These are phyloP conservation scores for Muraenolepis orangiensis DNA, from an alignment of 2,797 vertebrate genomes.

Conservation along the genomic window DNA sequence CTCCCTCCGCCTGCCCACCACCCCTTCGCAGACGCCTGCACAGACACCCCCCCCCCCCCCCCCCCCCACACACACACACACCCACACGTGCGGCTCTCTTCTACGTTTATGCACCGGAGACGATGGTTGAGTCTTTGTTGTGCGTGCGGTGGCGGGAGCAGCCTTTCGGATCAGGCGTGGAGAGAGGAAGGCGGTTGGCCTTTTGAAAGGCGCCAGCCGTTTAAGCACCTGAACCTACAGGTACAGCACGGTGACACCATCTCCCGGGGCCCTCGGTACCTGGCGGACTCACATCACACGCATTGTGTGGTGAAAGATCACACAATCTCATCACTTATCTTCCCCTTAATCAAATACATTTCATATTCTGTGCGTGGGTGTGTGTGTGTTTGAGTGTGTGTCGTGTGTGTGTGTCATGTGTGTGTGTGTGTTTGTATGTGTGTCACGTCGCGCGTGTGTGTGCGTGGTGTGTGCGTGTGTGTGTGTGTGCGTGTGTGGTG, in stretches of 20 bases:
- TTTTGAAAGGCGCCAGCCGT: not conserved
- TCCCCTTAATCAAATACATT: not conserved
- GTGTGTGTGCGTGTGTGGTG: too few species aligned
- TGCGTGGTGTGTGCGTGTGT: too few species aligned
- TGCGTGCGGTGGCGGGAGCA: not conserved
- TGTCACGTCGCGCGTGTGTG: too few species aligned
- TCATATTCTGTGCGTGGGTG: too few species aligned
- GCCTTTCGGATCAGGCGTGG: constrained; percentile 37
- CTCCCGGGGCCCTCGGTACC: not conserved
- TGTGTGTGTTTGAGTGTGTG: too few species aligned
- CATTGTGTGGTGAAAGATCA: not conserved
- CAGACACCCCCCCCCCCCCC: not conserved
- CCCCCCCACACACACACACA: not conserved
- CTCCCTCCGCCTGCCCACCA: constrained; percentile 26
- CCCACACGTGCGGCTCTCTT: constrained; percentile 32
- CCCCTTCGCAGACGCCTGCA: not conserved
- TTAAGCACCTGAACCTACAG: not conserved
- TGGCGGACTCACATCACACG: not conserved
- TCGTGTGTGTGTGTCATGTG: too few species aligned
- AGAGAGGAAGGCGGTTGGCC: not conserved
- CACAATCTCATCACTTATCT: not conserved
- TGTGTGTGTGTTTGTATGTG: too few species aligned
- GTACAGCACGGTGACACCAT: too few species aligned
- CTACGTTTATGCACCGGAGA: constrained; percentile 53
- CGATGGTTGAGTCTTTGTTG: constrained; percentile 31